phyloP scores from a whole-genome alignment of 2,797 vertebrate genomes.

The Sebastes steindachneri region DNA sequence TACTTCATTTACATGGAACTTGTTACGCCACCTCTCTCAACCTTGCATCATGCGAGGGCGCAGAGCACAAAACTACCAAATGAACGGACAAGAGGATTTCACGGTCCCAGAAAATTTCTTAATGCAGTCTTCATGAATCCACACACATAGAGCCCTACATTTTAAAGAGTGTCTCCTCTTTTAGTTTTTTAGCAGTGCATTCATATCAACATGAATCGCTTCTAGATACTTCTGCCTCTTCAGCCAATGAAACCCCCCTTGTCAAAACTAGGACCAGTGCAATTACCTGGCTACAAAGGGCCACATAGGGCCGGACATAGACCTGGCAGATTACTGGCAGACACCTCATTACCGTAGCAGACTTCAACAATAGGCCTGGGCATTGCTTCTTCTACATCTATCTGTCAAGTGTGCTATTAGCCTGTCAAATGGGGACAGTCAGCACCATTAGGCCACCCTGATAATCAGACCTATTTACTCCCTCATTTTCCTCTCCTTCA shows the following conservation, averaged over 20 bases:
- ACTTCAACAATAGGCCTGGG: slow-evolving; percentile 77
- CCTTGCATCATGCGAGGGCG: neutral
- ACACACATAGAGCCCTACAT: neutral
- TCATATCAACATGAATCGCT: slow-evolving; percentile 33
- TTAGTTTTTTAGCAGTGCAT: slow-evolving; percentile 23
- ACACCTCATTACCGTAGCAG: slow-evolving; percentile 80
- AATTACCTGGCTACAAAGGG: slow-evolving; percentile 80
- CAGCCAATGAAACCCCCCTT: slow-evolving; percentile 27
- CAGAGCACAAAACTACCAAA: neutral
- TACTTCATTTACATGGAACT: neutral
- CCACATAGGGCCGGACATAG: slow-evolving; percentile 63
- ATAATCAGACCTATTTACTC: slow-evolving; percentile 84
- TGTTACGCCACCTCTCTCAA: slow-evolving; percentile 1
- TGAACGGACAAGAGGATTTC: neutral
- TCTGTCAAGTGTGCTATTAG: slow-evolving; percentile 83
- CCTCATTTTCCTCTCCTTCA: slow-evolving; percentile 68
- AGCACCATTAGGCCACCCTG: slow-evolving; percentile 76
- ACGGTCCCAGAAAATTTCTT: neutral
- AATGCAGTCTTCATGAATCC: neutral
- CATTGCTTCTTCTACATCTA: slow-evolving; percentile 76
- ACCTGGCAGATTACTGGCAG: slow-evolving; percentile 78
- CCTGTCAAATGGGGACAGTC: slow-evolving; percentile 79
- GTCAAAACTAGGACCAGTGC: slow-evolving; percentile 66
- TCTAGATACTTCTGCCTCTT: slow-evolving; percentile 35
- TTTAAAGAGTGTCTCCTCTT: neutral